Percentiles rank a stretch among this genome's conserved stretches.
Evolutionary conservation across 2,113 vertebrate genomes (phyloP).

Genomic region (Pteronura brasiliensis): DNA sequence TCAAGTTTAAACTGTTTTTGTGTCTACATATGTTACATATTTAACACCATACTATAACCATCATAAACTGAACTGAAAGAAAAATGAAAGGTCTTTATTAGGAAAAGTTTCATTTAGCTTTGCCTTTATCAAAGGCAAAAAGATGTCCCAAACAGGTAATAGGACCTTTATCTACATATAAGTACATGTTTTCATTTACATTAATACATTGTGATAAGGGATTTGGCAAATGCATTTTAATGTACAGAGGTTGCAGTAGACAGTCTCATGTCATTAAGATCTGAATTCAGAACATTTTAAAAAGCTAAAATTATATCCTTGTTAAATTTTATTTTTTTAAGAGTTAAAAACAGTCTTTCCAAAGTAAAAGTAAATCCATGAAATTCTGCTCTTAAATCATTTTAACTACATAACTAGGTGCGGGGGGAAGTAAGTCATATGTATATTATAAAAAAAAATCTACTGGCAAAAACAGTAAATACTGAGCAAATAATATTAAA

Average conservation of each 20-base stretch:
- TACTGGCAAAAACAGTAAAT: constrained; percentile 35
- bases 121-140: constrained; percentile 34
- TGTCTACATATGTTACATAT: not conserved
- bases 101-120: constrained; percentile 12
- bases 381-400: constrained; percentile 44
- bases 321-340: constrained; percentile 40
- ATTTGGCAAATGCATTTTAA: constrained; percentile 43
- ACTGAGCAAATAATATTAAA: constrained; percentile 59
- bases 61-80: not conserved
- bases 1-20: constrained; percentile 24
- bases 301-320: constrained; percentile 25
- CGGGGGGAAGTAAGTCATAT: constrained; percentile 56
- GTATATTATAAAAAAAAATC: not conserved
- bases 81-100: constrained; percentile 32
- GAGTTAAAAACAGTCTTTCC: not conserved
- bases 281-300: constrained; percentile 4
- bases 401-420: constrained; percentile 59
- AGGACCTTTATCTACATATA: not conserved
- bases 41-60: not conserved
- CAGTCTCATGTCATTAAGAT: not conserved
- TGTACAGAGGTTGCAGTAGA: not conserved
- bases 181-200: constrained; percentile 22
- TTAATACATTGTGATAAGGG: not conserved
- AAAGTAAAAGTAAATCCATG: constrained; percentile 20
- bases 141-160: not conserved